phyloP scores from a whole-genome alignment of 2,113 vertebrate species.

The Gymnarchus niloticus region DNA sequence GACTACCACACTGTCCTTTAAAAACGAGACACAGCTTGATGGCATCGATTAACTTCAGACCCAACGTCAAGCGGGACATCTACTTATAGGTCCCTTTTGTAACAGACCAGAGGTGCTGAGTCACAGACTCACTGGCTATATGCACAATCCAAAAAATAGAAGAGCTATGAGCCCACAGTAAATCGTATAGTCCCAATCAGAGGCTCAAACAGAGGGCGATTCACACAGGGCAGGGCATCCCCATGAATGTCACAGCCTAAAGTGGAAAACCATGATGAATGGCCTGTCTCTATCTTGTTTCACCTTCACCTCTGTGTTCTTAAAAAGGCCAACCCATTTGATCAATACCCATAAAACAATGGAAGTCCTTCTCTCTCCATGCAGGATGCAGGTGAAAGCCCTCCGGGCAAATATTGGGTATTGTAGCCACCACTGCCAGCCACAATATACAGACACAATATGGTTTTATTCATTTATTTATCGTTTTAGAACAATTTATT shows the following conservation, averaged over 20 bases:
- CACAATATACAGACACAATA: not conserved
- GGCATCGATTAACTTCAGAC: not conserved
- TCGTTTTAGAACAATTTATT: not conserved
- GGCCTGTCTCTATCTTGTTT: not conserved
- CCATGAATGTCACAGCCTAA: not conserved
- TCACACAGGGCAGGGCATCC: not conserved
- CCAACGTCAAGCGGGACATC: not conserved
- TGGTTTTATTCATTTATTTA: slow-evolving; percentile 1
- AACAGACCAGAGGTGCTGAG: not conserved
- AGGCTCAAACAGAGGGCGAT: not conserved
- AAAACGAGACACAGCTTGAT: not conserved
- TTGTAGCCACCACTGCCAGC: not conserved
- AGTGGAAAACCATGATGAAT: not conserved
- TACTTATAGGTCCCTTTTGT: not conserved
- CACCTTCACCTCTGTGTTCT: not conserved
- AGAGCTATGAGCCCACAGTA: not conserved
- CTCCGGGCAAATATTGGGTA: not conserved
- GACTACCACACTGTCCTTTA: not conserved
- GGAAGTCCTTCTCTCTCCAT: not conserved
- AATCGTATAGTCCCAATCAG: not conserved
- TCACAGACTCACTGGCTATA: not conserved
- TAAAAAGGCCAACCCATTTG: not conserved
- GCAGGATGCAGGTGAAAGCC: not conserved
- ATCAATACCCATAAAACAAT: not conserved
- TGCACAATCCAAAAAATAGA: not conserved